Evolutionary conservation across 2,797 vertebrate species (phyloP).

Genomic region (Gymnothorax javanicus): DNA sequence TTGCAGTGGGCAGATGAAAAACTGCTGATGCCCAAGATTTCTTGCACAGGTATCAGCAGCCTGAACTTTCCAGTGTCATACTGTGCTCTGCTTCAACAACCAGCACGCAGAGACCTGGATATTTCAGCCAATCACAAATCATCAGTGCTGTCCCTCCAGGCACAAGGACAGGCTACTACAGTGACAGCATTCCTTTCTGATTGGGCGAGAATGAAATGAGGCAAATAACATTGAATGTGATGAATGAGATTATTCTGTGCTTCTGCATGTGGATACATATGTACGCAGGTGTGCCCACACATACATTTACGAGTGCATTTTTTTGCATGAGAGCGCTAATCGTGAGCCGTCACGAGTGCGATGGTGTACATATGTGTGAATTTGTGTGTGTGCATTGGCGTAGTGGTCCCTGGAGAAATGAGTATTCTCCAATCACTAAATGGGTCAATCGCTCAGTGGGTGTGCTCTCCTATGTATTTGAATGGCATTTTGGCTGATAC

Average conservation of each 20-base stretch:
- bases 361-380: not conserved
- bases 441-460: too few species aligned
- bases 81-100: not conserved
- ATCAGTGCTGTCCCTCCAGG: not conserved
- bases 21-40: not conserved
- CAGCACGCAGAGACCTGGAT: not conserved
- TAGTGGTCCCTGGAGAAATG: too few species aligned
- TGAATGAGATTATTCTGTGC: not conserved
- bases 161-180: constrained; percentile 2
- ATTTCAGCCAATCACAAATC: constrained; percentile 25
- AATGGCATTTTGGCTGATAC: too few species aligned
- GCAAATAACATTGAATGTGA: not conserved
- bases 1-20: not conserved
- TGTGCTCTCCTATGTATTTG: too few species aligned
- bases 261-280: not conserved
- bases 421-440: too few species aligned
- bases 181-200: not conserved
- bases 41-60: not conserved
- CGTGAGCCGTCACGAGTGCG: too few species aligned
- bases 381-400: not conserved
- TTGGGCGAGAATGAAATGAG: not conserved
- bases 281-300: not conserved
- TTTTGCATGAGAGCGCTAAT: not conserved
- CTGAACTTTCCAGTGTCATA: not conserved
- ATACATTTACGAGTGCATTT: not conserved